A percentile compares a stretch with the other conserved stretches of the same genome.
These are phyloP conservation scores for Cinclus mexicanus DNA, from an alignment of 2,113 vertebrate genomes.

Conservation along the genomic window DNA sequence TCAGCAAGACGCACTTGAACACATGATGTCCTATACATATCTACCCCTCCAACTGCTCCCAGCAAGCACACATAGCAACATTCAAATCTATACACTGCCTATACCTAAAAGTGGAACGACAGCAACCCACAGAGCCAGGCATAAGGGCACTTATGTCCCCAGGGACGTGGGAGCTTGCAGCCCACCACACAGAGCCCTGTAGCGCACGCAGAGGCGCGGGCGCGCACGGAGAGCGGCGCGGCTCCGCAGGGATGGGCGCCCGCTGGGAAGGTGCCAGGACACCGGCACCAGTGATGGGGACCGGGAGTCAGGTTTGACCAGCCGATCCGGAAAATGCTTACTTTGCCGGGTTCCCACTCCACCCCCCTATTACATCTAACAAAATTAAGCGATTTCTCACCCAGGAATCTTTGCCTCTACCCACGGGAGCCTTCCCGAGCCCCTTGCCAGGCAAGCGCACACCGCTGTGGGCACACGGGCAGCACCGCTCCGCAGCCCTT, in stretches of 20 bases:
- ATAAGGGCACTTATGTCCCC: neutral
- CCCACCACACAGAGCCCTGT: neutral
- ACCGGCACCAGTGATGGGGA: rapidly evolving
- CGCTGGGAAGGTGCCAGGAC: neutral
- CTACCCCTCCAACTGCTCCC: slow-evolving; percentile 19
- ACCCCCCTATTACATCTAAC: rapidly evolving
- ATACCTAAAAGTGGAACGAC: neutral
- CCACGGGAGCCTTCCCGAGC: neutral
- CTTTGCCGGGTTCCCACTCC: neutral
- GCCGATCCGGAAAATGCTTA: rapidly evolving
- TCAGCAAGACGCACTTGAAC: neutral
- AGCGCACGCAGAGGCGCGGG: neutral
- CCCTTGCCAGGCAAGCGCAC: neutral
- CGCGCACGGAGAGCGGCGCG: rapidly evolving
- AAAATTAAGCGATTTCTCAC: neutral
- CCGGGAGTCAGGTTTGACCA: neutral
- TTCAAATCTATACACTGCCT: neutral
- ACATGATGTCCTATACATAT: neutral
- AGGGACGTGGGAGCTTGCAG: neutral
- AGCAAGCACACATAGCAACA: neutral
- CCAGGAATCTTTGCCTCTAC: neutral
- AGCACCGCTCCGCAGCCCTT: neutral
- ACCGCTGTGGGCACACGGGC: rapidly evolving
- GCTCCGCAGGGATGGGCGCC: neutral
- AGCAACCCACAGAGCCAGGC: neutral